A percentile compares a stretch with the other conserved stretches of the same genome.
phyloP scores from a whole-genome alignment of 2,113 vertebrate genomes.

The Pollachius pollachius region DNA sequence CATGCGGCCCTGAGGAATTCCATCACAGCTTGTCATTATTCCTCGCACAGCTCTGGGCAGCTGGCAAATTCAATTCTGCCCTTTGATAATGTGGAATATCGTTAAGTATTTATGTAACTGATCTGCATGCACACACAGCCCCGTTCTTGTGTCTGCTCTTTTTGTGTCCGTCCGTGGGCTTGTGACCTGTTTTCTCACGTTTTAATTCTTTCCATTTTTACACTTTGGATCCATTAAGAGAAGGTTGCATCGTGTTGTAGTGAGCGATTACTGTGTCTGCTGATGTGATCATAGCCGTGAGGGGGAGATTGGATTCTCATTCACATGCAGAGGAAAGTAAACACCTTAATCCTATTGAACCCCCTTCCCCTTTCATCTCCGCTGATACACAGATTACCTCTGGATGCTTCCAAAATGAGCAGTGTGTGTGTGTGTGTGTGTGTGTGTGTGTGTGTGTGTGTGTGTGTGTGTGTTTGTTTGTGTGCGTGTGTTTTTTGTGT shows the following conservation, averaged over 20 bases:
- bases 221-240: constrained; percentile 49
- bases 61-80: constrained; percentile 62
- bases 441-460: constrained; percentile 16
- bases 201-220: constrained; percentile 36
- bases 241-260: constrained; percentile 48
- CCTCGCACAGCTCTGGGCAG: constrained; percentile 50
- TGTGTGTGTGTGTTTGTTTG: constrained; percentile 7
- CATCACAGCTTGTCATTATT: constrained; percentile 66
- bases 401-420: constrained; percentile 41
- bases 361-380: constrained; percentile 47
- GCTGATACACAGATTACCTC: constrained; percentile 39
- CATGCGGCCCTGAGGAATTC: constrained; percentile 47
- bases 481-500: constrained; percentile 10
- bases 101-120: constrained; percentile 68
- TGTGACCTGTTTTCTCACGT: constrained; percentile 21
- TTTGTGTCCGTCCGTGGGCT: constrained; percentile 23
- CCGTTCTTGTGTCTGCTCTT: constrained; percentile 17
- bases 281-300: constrained; percentile 51
- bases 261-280: constrained; percentile 46
- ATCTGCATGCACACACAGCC: constrained; percentile 44
- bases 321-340: constrained; percentile 48
- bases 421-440: constrained; percentile 15
- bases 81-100: constrained; percentile 67
- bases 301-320: constrained; percentile 34
- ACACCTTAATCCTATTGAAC: constrained; percentile 56